A percentile compares a stretch with the other conserved stretches of the same genome.
Conservation (phyloP, 64 coral and sea anemone genomes). For the Platygyra sinensis region DNA sequence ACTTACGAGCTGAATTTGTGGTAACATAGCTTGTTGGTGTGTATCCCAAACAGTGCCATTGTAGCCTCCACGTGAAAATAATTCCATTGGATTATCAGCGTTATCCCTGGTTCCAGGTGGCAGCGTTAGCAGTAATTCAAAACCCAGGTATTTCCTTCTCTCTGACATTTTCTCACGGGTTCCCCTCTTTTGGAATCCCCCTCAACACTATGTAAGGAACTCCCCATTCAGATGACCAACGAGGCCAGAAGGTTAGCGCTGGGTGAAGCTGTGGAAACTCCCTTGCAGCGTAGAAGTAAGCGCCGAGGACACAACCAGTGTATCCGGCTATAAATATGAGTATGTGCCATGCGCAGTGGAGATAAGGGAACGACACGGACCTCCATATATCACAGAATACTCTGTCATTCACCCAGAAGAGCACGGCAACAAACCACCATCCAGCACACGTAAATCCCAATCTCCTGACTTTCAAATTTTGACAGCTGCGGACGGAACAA, state of each 20-base stretch:
- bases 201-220: slow-evolving; percentile 81
- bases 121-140: no score
- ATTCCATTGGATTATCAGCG: no score
- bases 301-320: slow-evolving; percentile 83
- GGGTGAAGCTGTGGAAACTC: slow-evolving; percentile 84
- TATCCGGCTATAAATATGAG: slow-evolving; percentile 90
- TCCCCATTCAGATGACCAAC: slow-evolving; percentile 54
- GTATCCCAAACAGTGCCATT: no score
- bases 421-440: slow-evolving; percentile 82
- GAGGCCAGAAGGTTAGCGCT: slow-evolving; percentile 81
- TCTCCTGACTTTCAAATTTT: slow-evolving; percentile 61
- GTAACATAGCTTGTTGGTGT: no score
- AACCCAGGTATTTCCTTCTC: background rate
- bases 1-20: no score
- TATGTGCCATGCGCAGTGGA: slow-evolving; percentile 97
- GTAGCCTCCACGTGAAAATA: no score
- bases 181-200: slow-evolving; percentile 16
- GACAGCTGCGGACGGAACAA: slow-evolving; percentile 45
- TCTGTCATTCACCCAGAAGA: slow-evolving; percentile 90
- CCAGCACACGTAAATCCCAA: slow-evolving; percentile 69
- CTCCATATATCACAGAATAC: slow-evolving; percentile 88
- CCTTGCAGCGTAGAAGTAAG: slow-evolving; percentile 77
- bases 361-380: slow-evolving; percentile 84
- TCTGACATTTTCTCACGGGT: background rate
- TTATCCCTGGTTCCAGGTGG: no score